phyloP scores from a whole-genome alignment of 2,797 vertebrate species.

The Brotogeris chrysoptera region DNA sequence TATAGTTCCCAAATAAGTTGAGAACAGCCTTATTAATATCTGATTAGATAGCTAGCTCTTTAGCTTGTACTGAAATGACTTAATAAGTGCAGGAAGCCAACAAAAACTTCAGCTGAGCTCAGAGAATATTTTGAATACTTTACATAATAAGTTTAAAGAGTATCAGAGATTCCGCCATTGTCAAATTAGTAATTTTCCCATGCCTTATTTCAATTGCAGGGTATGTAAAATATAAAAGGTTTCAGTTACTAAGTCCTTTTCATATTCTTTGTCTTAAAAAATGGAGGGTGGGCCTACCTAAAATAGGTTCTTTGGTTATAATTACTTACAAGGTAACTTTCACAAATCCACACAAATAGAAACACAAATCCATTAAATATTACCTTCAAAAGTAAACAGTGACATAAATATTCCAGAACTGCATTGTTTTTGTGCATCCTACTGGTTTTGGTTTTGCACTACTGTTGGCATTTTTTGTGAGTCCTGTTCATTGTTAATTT shows the following conservation, averaged over 20 bases:
- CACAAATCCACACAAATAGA: not conserved
- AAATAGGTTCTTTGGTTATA: not conserved
- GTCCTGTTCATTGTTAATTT: not conserved
- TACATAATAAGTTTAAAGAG: slow-evolving; percentile 18
- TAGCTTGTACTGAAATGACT: not conserved
- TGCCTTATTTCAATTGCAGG: not conserved
- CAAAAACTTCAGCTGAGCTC: not conserved
- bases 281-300: not conserved
- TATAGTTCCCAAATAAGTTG: not conserved
- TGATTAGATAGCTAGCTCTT: slow-evolving; percentile 27
- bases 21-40: slow-evolving; percentile 14
- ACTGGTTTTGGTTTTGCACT: not conserved
- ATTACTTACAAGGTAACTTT: not conserved
- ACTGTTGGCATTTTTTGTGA: not conserved
- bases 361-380: not conserved
- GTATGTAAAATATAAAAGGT: not conserved
- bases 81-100: not conserved
- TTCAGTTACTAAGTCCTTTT: not conserved
- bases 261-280: not conserved
- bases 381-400: not conserved
- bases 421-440: not conserved
- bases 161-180: not conserved
- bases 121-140: not conserved
- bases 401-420: not conserved
- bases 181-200: not conserved